Conservation (phyloP, 2,113 vertebrate species). For the Apistogramma diplotaenia region DNA sequence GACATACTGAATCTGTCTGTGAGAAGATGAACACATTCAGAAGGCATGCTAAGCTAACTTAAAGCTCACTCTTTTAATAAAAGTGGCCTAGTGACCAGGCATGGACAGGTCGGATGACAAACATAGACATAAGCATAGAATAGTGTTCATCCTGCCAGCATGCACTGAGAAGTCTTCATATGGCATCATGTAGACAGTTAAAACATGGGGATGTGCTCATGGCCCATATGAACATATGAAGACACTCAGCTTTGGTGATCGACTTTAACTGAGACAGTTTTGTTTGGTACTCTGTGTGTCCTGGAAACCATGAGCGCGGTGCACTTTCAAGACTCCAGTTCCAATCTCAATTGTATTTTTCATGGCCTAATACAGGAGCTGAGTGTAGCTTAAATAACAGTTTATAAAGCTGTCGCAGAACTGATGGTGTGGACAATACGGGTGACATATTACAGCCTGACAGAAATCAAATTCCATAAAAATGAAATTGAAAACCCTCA, state of each 20-base stretch:
- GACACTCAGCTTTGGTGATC: neutral
- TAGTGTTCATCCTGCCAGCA: too few species aligned
- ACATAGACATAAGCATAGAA: too few species aligned
- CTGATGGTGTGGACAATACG: slow-evolving; percentile 78
- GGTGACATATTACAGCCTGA: slow-evolving; percentile 79
- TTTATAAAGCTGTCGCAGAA: slow-evolving; percentile 81
- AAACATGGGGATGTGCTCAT: neutral
- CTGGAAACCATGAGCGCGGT: slow-evolving; percentile 16
- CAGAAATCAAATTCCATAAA: slow-evolving; percentile 84
- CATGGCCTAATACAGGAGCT: slow-evolving; percentile 70
- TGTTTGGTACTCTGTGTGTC: neutral
- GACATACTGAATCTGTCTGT: accelerated
- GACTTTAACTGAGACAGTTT: slow-evolving; percentile 3
- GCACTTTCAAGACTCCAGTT: slow-evolving; percentile 46
- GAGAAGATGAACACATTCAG: neutral
- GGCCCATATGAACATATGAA: neutral
- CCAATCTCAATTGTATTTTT: slow-evolving; percentile 77
- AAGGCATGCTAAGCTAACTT: neutral
- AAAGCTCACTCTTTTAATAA: neutral
- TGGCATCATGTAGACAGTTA: neutral
- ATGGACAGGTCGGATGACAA: too few species aligned
- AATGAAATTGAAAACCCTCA: slow-evolving; percentile 80
- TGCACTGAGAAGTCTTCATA: too few species aligned
- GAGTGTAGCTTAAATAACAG: slow-evolving; percentile 80
- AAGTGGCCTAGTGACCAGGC: neutral